Conservation (phyloP, 30 jellyfish, hydroid and myxozoan species). For the Hydractinia symbiolongicarpus region DNA sequence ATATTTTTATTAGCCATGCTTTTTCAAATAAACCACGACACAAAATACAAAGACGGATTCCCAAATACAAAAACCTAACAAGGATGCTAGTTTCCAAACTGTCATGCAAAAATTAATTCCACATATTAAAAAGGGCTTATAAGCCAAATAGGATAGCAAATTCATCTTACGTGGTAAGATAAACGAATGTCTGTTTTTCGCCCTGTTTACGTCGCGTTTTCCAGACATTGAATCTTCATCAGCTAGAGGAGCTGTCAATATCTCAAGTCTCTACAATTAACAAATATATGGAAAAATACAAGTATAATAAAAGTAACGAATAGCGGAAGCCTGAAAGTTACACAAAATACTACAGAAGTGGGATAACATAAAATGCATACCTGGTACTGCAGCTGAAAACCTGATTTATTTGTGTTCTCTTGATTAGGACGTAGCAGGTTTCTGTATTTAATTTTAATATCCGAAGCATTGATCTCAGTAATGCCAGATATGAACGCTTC, state of each 20-base stretch:
- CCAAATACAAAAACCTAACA: no score
- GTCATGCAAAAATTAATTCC: no score
- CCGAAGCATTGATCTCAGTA: conserved; percentile 61
- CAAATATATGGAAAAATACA: not conserved
- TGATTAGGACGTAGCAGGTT: conserved; percentile 24
- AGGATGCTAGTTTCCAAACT: no score
- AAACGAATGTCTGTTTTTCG: conserved; percentile 35
- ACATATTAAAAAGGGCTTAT: no score
- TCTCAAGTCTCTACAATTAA: not conserved
- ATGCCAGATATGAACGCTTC: conserved; percentile 76
- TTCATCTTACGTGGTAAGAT: conserved; percentile 53
- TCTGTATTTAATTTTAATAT: conserved; percentile 18
- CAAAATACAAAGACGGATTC: no score
- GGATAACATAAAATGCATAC: conserved; percentile 4
- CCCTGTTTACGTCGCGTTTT: conserved; percentile 20
- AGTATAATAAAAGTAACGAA: not conserved
- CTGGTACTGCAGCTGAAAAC: conserved; percentile 66
- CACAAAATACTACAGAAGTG: not conserved
- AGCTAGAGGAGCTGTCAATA: not conserved
- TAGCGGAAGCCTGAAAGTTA: not conserved
- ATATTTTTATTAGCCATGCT: no score
- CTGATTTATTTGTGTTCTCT: conserved; percentile 36
- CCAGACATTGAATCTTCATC: conserved; percentile 44
- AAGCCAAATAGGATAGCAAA: no score
- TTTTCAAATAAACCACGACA: no score